Base-by-base conservation (phyloP, 2,797 vertebrate genomes). In the Scyliorhinus canicula region DNA sequence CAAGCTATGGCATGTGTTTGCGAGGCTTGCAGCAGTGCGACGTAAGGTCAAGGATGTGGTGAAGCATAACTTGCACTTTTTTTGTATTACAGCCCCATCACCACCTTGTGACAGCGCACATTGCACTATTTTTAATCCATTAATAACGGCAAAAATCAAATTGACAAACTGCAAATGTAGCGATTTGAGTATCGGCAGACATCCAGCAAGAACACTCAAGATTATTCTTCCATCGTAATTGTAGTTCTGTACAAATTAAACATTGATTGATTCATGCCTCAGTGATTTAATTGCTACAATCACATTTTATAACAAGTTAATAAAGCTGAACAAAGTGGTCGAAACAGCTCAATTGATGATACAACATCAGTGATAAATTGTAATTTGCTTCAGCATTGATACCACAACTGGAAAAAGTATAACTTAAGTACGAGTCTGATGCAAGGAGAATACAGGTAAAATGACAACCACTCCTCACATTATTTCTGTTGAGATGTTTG, bases 231-330 rank as follows among this genome's bases (percentile, higher is more conserved):
- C 88, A 91, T 65, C 40, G 88, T 63, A 91, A 91, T 91, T 91
- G 88, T 91, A 91, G 57, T 44, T 91, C n/a, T 91, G 57, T 65
- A 63, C 60, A 91, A 63, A 91, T 91, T 91, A 91, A 65, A 63
- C 60, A 65, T 91, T 91, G 88, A 91, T 91, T 91, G 60, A 91
- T 91, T 91, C 88, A 65, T 91, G 88, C 57, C 88, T 91, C 57
- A 63, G 57, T 91, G 88, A 91, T 91, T 91, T 91, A 91, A 91
- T 91, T 65, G 88, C 60, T 91, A 91, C 88, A 65, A 91, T 91
- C 60, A 91, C 88, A 91, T 60, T 40, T 91, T 91, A n/a, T 44
- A 44, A 11, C 57, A 91, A 90, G 86, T 91, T 91, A 91, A 91
- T 65, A 91, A 91, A 63, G 88, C 57, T 91, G 88, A 91, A 91